Conservation (phyloP, 2,113 vertebrate species). For the Tragelaphus strepsiceros region DNA sequence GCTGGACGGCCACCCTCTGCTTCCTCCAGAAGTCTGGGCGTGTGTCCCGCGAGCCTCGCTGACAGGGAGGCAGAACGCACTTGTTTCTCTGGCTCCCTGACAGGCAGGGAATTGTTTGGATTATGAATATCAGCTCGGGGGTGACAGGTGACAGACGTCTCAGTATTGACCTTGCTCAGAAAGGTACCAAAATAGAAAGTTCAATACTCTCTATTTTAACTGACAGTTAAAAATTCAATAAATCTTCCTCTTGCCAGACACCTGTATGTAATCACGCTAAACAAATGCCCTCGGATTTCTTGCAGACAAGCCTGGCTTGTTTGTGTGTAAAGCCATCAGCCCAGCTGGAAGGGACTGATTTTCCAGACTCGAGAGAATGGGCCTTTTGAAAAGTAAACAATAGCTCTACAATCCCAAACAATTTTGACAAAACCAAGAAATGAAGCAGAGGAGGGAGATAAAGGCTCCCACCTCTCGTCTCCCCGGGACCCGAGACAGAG, state of each 20-base stretch:
- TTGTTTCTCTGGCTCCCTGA: constrained; percentile 61
- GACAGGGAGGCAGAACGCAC: constrained; percentile 53
- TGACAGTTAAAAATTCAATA: constrained; percentile 70
- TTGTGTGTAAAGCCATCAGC: not conserved
- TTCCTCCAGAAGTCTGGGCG: rapidly evolving
- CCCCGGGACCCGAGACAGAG: rapidly evolving
- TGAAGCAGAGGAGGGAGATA: rapidly evolving
- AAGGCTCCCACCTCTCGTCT: rapidly evolving
- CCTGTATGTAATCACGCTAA: constrained; percentile 53
- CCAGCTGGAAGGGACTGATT: not conserved
- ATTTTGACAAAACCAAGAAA: not conserved
- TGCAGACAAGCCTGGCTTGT: not conserved
- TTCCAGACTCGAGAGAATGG: not conserved
- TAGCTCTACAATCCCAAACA: rapidly evolving
- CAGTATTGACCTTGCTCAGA: constrained; percentile 69
- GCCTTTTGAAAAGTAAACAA: not conserved
- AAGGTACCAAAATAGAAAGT: constrained; percentile 64
- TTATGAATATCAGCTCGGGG: constrained; percentile 70
- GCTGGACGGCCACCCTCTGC: not conserved
- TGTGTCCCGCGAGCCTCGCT: constrained; percentile 29
- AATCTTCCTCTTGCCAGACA: constrained; percentile 51
- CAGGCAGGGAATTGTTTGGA: constrained; percentile 70
- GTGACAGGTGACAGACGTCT: constrained; percentile 75
- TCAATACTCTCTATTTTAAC: constrained; percentile 54
- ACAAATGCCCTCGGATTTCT: constrained; percentile 38